Evolutionary conservation across 2,113 vertebrate genomes (phyloP), one percentile per base, ranked within the genome.

Genomic region (Origma solitaria): DNA sequence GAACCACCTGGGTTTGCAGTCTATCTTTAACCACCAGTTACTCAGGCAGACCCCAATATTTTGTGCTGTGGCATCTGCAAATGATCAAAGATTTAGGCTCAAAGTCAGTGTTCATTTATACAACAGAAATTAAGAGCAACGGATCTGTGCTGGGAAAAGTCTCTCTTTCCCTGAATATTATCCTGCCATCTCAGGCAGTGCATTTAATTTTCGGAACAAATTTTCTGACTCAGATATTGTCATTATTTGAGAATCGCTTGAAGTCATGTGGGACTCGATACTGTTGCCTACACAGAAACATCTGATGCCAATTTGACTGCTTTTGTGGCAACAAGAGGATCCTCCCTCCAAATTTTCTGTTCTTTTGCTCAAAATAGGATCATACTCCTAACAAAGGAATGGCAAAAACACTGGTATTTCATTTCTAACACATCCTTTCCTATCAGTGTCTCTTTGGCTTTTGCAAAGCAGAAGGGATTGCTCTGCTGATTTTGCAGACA

Each of bases 201-300:
- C 0, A 0, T 73, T 79, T 72, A 58, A 35, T 71, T 73, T 90
- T 56, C 61, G 53, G 60, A 70, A 30, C 28, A 30, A 3, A 2
- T 90, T 77, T 86, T 83, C 68, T 70, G 31, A 73, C 35, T 82
- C 35, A 25, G 38, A 24, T 58, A 30, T 42, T 54, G 80, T 31
- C 11, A 7, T n/a, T 76, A 42, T 23, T 90, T 73, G 38, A 68
- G 44, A 8, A 3, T 44, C 83, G 22, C 15, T 54, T 62, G 68
- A 62, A 88, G 42, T 53, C 25, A 28, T 1, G 10, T 10, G 9
- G 42, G 38, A 77, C 65, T 77, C 0, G 0, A 37, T 17, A 57
- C n/a, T 16, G 38, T 33, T 76, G 44, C 35, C 58, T 69, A 6
- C 27, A 35, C 19, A 35, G 60, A 60, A 40, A 4, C 3, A 2